Percentiles rank a stretch among this genome's conserved stretches.
Conservation (phyloP, 1,140 invertebrate genomes). For the Pseudachorutes palmiensis region DNA sequence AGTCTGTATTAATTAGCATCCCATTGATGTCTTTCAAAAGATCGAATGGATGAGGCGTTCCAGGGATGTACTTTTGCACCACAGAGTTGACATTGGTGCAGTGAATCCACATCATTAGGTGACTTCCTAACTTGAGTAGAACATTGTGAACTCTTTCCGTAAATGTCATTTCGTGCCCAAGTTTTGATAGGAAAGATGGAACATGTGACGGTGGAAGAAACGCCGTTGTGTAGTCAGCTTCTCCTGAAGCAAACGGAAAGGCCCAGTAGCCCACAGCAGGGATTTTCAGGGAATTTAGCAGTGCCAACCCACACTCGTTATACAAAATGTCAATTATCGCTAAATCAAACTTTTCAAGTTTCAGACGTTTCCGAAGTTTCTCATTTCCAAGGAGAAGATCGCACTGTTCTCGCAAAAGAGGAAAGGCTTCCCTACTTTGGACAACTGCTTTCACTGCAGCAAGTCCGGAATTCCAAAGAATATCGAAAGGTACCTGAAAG, state of each 20-base stretch:
- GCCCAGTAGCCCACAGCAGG: constrained; percentile 40
- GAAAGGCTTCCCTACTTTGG: constrained; percentile 33
- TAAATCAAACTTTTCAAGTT: constrained; percentile 33
- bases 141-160: constrained; percentile 37
- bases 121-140: constrained; percentile 35
- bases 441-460: constrained; percentile 25
- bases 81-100: constrained; percentile 35
- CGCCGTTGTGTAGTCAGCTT: constrained; percentile 40
- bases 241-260: constrained; percentile 35
- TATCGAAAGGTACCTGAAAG: constrained; percentile 37
- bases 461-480: constrained; percentile 38
- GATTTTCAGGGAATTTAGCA: constrained; percentile 36
- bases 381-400: constrained; percentile 31
- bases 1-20: constrained; percentile 41
- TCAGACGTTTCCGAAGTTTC: constrained; percentile 23
- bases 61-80: constrained; percentile 39
- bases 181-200: constrained; percentile 39
- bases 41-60: constrained; percentile 37
- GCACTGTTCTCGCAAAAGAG: constrained; percentile 34
- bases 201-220: constrained; percentile 39
- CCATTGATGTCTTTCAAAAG: constrained; percentile 40
- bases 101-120: constrained; percentile 39
- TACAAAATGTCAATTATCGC: constrained; percentile 39
- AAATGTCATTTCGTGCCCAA: constrained; percentile 39
- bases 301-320: constrained; percentile 39